phyloP scores from a whole-genome alignment of 2,797 vertebrate species.

The Lophura swinhoii region DNA sequence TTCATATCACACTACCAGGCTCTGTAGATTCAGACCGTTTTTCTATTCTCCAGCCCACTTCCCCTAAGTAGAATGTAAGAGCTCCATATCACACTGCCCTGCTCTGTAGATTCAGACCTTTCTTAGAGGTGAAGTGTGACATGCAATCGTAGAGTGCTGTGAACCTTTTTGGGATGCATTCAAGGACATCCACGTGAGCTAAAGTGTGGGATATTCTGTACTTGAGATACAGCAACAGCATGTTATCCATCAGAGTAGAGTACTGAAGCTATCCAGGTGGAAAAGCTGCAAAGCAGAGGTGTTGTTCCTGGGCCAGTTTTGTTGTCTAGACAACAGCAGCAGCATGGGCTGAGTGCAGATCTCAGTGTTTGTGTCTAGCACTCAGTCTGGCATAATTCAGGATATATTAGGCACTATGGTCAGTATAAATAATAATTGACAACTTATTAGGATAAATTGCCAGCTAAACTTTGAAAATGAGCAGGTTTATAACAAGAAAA shows the following conservation, averaged over 20 bases:
- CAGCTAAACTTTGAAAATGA: neutral
- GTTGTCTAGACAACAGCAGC: neutral
- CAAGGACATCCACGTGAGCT: neutral
- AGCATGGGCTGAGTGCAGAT: neutral
- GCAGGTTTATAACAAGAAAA: neutral
- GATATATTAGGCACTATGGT: neutral
- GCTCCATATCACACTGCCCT: rapidly evolving
- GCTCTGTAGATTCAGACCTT: neutral
- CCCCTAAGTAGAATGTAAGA: neutral
- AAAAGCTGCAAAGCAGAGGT: neutral
- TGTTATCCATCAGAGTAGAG: neutral
- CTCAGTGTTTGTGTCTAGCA: neutral
- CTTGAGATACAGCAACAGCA: neutral
- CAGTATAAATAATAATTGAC: neutral
- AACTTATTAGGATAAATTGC: neutral
- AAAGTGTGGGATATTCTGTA: neutral
- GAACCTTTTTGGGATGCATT: neutral
- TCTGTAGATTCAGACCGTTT: neutral
- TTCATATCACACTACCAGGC: rapidly evolving
- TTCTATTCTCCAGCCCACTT: neutral
- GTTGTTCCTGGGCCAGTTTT: neutral
- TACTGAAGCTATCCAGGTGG: neutral
- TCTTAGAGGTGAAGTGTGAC: neutral
- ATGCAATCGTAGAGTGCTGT: neutral
- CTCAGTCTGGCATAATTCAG: neutral